A percentile compares a stretch with the other conserved stretches of the same genome.
Evolutionary conservation across 2,797 vertebrate genomes (phyloP).

Genomic region (Naso thynnoides): DNA sequence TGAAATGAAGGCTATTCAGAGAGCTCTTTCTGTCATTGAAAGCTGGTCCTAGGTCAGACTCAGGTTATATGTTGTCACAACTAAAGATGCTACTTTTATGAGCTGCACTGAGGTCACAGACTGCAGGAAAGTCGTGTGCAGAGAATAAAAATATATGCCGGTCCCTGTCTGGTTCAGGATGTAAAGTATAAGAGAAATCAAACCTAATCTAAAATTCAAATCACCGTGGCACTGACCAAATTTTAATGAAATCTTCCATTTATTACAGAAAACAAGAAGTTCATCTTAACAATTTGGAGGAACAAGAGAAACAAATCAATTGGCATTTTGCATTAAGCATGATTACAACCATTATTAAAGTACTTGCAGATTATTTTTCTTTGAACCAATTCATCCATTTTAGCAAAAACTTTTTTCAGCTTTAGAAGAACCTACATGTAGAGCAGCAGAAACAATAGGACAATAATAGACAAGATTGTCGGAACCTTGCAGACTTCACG

Average conservation of each 20-base stretch:
- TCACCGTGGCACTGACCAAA: background rate
- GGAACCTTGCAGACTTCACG: too few species aligned
- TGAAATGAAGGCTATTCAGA: background rate
- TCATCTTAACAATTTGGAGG: background rate
- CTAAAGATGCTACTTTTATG: background rate
- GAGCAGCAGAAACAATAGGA: too few species aligned
- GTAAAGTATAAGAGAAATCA: background rate
- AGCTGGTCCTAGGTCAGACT: background rate
- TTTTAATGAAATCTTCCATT: too few species aligned
- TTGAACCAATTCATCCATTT: too few species aligned
- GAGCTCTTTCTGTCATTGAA: background rate
- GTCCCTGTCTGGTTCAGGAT: background rate
- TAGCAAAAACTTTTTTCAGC: background rate
- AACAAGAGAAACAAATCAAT: background rate
- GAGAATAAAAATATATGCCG: conserved; percentile 1
- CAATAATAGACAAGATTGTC: background rate
- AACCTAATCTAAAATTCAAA: conserved; percentile 14
- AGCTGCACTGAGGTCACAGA: background rate
- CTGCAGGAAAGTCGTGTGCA: background rate
- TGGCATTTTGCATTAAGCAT: background rate
- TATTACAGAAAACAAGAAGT: background rate
- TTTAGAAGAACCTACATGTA: background rate
- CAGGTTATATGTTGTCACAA: conserved; percentile 1
- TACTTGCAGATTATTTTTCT: too few species aligned
- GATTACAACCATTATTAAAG: background rate